Conservation (phyloP, 2,113 vertebrate genomes). For the Penelope pileata region DNA sequence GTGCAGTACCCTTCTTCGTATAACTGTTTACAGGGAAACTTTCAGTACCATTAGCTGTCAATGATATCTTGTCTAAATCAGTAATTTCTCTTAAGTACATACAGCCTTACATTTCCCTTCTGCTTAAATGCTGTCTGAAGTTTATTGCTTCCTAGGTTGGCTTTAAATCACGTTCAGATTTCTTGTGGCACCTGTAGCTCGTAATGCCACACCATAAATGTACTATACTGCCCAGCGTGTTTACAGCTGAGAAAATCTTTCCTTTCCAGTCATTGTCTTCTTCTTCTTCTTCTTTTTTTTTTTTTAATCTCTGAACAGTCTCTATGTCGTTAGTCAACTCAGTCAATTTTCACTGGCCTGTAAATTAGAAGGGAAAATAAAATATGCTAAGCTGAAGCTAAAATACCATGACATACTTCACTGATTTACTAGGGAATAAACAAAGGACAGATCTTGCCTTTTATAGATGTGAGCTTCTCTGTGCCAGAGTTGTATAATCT, state of each 20-base stretch:
- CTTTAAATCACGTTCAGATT: background rate
- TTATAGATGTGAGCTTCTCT: slow-evolving; percentile 71
- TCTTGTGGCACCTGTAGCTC: background rate
- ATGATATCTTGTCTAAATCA: background rate
- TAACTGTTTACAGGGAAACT: background rate
- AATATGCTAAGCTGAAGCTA: slow-evolving; percentile 69
- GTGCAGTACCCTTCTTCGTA: background rate
- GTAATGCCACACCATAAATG: background rate
- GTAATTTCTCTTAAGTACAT: background rate
- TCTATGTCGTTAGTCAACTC: slow-evolving; percentile 3
- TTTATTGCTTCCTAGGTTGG: background rate
- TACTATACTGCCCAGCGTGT: background rate
- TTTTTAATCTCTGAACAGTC: background rate
- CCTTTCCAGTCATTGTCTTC: slow-evolving; percentile 17
- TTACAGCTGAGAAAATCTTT: background rate
- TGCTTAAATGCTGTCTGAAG: background rate
- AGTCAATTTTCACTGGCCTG: slow-evolving; percentile 1
- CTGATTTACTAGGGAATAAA: slow-evolving; percentile 74
- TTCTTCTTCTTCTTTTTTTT: slow-evolving; percentile 15
- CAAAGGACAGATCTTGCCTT: slow-evolving; percentile 77
- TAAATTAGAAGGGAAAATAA: slow-evolving; percentile 33
- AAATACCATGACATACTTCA: slow-evolving; percentile 70
- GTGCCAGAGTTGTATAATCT: slow-evolving; percentile 31
- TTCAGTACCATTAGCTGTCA: background rate
- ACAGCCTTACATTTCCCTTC: background rate